Percentiles rank a stretch among this genome's conserved stretches.
phyloP scores from a whole-genome alignment of 1,140 invertebrate genomes.

The Dendrolimus kikuchii region DNA sequence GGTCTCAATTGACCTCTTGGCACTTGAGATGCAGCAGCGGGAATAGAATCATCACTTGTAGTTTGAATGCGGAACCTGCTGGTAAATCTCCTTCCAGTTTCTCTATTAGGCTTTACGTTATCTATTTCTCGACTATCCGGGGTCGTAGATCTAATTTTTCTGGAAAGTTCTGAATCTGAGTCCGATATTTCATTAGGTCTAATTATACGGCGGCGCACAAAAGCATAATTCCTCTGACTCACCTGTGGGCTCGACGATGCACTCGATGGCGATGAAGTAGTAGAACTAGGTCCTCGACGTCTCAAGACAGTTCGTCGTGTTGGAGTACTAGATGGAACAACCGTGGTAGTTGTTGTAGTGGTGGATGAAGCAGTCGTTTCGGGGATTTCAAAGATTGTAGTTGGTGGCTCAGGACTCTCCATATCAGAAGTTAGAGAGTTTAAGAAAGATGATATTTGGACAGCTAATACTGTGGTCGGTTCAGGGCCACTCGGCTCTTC shows the following conservation, averaged over 20 bases:
- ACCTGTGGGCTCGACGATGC: conserved; percentile 62
- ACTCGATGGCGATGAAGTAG: conserved; percentile 52
- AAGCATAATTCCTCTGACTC: conserved; percentile 71
- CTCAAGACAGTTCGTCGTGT: conserved; percentile 46
- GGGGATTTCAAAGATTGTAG: conserved; percentile 24
- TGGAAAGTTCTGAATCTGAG: conserved; percentile 39
- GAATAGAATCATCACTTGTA: conserved; percentile 43
- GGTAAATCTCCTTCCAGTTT: conserved; percentile 33
- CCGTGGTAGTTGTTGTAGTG: conserved; percentile 29
- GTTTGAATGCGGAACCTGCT: conserved; percentile 22
- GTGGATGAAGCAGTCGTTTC: conserved; percentile 25
- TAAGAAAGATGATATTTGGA: conserved; percentile 68
- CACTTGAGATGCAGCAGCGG: conserved; percentile 44
- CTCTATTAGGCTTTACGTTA: conserved; percentile 15
- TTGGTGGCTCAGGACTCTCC: conserved; percentile 27
- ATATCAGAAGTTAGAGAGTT: conserved; percentile 51
- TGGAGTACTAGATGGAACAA: conserved; percentile 38
- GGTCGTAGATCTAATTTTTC: conserved; percentile 66
- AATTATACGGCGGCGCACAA: conserved; percentile 53
- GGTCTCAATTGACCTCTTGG: conserved; percentile 41
- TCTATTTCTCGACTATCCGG: conserved; percentile 60
- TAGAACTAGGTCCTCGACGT: conserved; percentile 41
- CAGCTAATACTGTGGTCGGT: conserved; percentile 61
- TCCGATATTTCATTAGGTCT: conserved; percentile 64
- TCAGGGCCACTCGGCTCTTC: conserved; percentile 48